Percentiles rank a stretch among this genome's conserved stretches.
Evolutionary conservation across 2,113 vertebrate genomes (phyloP).

Genomic region (Oryzias melastigma): DNA sequence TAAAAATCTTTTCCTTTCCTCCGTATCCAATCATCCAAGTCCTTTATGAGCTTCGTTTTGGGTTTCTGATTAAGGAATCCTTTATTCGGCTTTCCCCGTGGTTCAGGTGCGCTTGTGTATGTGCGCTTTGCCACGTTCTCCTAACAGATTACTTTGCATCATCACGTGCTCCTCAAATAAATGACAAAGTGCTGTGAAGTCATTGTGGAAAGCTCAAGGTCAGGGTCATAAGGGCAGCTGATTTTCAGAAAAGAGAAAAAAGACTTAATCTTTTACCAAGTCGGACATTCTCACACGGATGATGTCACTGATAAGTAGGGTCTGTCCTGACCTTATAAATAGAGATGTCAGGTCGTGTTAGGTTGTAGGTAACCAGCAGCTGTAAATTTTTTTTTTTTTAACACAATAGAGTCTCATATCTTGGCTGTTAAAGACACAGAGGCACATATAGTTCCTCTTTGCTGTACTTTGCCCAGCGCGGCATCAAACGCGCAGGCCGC

Average conservation of each 20-base stretch:
- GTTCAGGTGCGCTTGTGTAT: slow-evolving; percentile 51
- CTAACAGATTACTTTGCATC: slow-evolving; percentile 13
- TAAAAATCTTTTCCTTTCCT: too few species aligned
- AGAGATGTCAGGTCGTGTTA: neutral
- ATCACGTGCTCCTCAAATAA: slow-evolving; percentile 48
- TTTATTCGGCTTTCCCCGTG: neutral
- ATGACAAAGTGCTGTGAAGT: slow-evolving; percentile 49
- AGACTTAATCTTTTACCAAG: too few species aligned
- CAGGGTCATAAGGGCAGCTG: slow-evolving; percentile 30
- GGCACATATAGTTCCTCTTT: slow-evolving; percentile 35
- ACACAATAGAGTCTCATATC: slow-evolving; percentile 40
- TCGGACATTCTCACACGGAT: neutral
- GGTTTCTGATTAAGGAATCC: neutral
- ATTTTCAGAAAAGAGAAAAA: neutral
- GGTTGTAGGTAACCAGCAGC: slow-evolving; percentile 6
- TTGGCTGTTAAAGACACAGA: slow-evolving; percentile 42
- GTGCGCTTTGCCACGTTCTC: slow-evolving; percentile 33
- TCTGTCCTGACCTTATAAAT: slow-evolving; percentile 20
- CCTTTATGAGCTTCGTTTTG: neutral
- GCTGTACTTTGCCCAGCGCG: slow-evolving; percentile 60
- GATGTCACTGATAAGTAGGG: slow-evolving; percentile 26
- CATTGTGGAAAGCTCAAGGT: slow-evolving; percentile 38
- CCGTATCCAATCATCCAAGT: neutral
- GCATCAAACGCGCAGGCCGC: slow-evolving; percentile 46
- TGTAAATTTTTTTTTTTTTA: slow-evolving; percentile 47